These are phyloP conservation scores for Rhagoletis zephyria DNA, from an alignment of 1,140 invertebrate species.

Conservation along the genomic window DNA sequence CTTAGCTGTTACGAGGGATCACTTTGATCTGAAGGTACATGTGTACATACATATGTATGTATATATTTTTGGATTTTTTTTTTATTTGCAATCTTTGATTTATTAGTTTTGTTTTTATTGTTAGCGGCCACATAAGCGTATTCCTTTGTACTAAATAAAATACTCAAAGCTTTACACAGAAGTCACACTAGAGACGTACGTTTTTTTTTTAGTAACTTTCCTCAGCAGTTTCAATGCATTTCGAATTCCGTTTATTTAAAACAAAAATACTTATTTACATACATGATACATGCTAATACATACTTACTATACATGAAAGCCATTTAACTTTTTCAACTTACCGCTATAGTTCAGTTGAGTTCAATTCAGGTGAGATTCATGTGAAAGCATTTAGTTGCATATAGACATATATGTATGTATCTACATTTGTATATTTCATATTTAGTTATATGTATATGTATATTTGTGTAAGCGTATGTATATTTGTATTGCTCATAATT, in stretches of 20 bases:
- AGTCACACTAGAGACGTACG: neutral
- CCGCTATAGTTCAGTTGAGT: slow-evolving; percentile 42
- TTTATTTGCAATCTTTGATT: no score
- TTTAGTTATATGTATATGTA: neutral
- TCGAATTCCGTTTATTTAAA: neutral
- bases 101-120: no score
- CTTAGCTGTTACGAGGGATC: no score
- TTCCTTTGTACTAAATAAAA: slow-evolving; percentile 18
- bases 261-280: no score
- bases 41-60: no score
- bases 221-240: neutral
- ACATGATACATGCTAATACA: slow-evolving; percentile 14
- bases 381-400: slow-evolving; percentile 40
- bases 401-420: slow-evolving; percentile 15
- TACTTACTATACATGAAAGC: neutral
- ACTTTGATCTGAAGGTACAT: no score
- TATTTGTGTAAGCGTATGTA: no score
- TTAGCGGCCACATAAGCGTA: neutral
- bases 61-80: no score
- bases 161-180: neutral
- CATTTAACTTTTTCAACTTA: neutral
- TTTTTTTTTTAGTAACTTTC: neutral
- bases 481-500: neutral
- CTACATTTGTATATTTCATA: neutral
- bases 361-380: slow-evolving; percentile 45